Evolutionary conservation across 2,888 invertebrate genomes (phyloP).

Genomic region (Coecobrya sp.): DNA sequence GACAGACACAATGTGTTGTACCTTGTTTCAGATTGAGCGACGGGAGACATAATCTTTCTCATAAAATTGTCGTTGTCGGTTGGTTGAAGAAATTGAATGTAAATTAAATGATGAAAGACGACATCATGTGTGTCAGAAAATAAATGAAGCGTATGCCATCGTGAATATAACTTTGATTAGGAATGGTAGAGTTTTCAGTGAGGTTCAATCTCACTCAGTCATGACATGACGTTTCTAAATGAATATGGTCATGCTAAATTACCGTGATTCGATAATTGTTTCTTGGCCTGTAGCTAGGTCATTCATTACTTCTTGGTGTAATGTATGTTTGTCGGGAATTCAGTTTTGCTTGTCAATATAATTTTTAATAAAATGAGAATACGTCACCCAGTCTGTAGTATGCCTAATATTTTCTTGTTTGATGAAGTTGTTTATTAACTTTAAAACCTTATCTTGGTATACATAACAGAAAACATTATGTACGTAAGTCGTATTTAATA

Average conservation of each 20-base stretch:
- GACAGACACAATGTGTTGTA: neutral
- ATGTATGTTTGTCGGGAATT: neutral
- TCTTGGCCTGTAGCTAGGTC: slow-evolving; percentile 53
- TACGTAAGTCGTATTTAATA: neutral
- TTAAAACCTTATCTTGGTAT: too few relatives aligned
- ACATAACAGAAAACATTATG: too few relatives aligned
- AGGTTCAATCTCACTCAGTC: slow-evolving; percentile 40
- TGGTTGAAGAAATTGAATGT: neutral
- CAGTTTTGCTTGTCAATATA: neutral
- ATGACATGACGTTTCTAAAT: slow-evolving; percentile 42
- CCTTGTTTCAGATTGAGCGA: neutral
- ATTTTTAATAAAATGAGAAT: neutral
- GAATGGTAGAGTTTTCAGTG: neutral
- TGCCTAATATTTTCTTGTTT: neutral
- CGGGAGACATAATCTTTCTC: neutral
- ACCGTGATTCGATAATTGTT: slow-evolving; percentile 38
- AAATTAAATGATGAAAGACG: slow-evolving; percentile 31
- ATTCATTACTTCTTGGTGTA: slow-evolving; percentile 31
- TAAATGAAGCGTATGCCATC: slow-evolving; percentile 8
- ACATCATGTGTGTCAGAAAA: neutral
- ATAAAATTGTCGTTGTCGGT: neutral
- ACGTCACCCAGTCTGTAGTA: neutral
- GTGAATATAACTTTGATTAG: neutral
- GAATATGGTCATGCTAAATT: slow-evolving; percentile 49
- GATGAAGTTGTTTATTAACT: neutral